Percentiles rank a stretch among this genome's conserved stretches.
phyloP scores from a whole-genome alignment of 2,888 invertebrate genomes.

The Ectemnius cavifrons region DNA sequence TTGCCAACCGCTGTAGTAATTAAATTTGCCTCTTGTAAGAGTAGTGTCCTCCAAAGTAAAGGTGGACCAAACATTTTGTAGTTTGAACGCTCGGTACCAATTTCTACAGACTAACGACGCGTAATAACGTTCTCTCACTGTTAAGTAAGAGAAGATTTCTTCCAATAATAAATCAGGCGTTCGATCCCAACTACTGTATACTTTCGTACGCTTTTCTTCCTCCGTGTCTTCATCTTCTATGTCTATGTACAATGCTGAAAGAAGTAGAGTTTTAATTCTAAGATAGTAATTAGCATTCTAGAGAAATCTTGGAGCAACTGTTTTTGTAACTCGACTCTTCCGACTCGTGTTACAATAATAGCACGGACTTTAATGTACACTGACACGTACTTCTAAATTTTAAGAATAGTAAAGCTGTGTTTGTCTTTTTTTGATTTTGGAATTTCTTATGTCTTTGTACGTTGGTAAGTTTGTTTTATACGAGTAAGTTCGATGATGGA shows the following conservation, averaged over 20 bases:
- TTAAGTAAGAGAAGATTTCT: conserved; percentile 84
- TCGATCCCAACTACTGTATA: conserved; percentile 83
- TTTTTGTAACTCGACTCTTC: no score
- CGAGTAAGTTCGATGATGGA: no score
- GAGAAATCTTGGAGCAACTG: background rate
- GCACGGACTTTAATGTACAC: no score
- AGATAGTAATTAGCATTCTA: no score
- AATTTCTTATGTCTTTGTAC: no score
- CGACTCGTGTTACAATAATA: no score
- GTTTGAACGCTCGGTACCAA: conserved; percentile 86
- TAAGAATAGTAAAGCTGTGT: no score
- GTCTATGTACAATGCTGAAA: conserved; percentile 79
- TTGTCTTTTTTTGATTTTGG: no score
- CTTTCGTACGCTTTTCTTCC: conserved; percentile 73
- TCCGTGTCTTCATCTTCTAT: conserved; percentile 76
- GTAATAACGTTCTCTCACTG: conserved; percentile 85
- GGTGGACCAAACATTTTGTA: conserved; percentile 87
- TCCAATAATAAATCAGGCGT: conserved; percentile 87
- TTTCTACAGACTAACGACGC: conserved; percentile 84
- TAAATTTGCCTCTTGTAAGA: conserved; percentile 86
- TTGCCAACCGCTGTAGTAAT: conserved; percentile 91
- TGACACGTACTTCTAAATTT: no score
- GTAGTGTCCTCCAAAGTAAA: conserved; percentile 87
- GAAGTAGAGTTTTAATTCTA: background rate
- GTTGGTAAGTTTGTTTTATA: no score